Evolutionary conservation across 2,113 vertebrate species (phyloP), one percentile per base, ranked within the genome.

Genomic region (Cyanoliseus patagonus): DNA sequence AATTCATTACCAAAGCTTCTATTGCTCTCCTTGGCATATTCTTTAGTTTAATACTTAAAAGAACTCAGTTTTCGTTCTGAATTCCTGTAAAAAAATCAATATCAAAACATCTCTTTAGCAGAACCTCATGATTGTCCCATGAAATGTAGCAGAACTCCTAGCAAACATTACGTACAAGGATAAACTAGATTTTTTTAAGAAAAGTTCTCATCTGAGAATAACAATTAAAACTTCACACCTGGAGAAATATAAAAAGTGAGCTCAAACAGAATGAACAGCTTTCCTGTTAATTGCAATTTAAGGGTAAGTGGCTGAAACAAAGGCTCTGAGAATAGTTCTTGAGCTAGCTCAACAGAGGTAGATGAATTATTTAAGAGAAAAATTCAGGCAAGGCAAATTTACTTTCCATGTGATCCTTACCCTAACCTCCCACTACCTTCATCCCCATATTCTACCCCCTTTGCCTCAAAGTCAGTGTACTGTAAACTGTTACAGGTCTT

Each of bases 401-500:
- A 70, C 23, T 3, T 90, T 28, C 41, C 66, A 57, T 28, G 8
- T 28, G 13, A 55, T 76, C 23, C 16, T 75, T 57, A 67, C 19
- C 15, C 20, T 72, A 68, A 55, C 4, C 28, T 92, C 66, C 55
- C 12, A 24, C 52, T 77, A 27, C 35, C 70, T 83, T 51, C 76
- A 92, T 78, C 39, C 59, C 57, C 82, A 78, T 88, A 74, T 61
- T 88, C 52, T 63, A 93, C 41, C 35, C 35, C 37, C 64, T 88
- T 90, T 86, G 82, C 77, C 0, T 7, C 73, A 73, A 92, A 91
- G 19, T 49, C 78, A 77, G 28, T 88, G 90, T 73, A 98, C 92
- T 95, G 84, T 94, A 97, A 97, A 97, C 97, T 97, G 91, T 96
- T 98, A 92, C 93, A 87, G 94, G 97, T 97, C 95, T 98, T 97